phyloP scores from a whole-genome alignment of 1,140 invertebrate species.

The Papilio aristodemus region DNA sequence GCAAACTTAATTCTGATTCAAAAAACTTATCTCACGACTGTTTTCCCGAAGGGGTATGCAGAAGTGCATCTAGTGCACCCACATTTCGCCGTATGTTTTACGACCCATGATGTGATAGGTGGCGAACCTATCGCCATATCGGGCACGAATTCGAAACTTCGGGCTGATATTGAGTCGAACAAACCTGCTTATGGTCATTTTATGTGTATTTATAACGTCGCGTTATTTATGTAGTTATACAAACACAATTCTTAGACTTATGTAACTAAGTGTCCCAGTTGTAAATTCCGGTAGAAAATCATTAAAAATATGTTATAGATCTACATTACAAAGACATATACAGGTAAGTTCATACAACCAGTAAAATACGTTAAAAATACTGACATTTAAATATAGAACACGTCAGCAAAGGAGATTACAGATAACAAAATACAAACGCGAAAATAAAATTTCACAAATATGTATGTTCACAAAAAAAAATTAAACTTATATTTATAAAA shows the following conservation, averaged over 20 bases:
- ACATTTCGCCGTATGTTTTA: too few relatives aligned
- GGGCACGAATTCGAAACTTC: too few relatives aligned
- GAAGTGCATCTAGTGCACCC: too few relatives aligned
- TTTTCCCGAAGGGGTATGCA: too few relatives aligned
- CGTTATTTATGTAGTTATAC: not conserved
- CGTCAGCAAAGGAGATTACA: slow-evolving; percentile 25
- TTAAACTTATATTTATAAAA: slow-evolving; percentile 44
- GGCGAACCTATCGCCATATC: too few relatives aligned
- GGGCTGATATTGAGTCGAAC: too few relatives aligned
- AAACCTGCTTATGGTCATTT: not conserved
- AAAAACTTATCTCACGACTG: too few relatives aligned
- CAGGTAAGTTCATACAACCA: slow-evolving; percentile 22
- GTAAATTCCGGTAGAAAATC: slow-evolving; percentile 15
- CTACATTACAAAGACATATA: slow-evolving; percentile 28
- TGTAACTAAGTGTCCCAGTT: slow-evolving; percentile 1
- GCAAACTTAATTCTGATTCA: too few relatives aligned
- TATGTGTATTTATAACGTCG: not conserved
- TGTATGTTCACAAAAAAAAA: slow-evolving; percentile 33
- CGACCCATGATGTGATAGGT: too few relatives aligned
- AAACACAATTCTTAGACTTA: slow-evolving; percentile 12
- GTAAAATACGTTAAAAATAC: slow-evolving; percentile 12
- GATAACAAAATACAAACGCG: slow-evolving; percentile 28
- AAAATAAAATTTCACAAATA: slow-evolving; percentile 30
- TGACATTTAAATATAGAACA: slow-evolving; percentile 1
- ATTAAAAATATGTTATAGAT: slow-evolving; percentile 30